phyloP scores from a whole-genome alignment of 1,140 invertebrate genomes.

The Drosophila subpulchrella region DNA sequence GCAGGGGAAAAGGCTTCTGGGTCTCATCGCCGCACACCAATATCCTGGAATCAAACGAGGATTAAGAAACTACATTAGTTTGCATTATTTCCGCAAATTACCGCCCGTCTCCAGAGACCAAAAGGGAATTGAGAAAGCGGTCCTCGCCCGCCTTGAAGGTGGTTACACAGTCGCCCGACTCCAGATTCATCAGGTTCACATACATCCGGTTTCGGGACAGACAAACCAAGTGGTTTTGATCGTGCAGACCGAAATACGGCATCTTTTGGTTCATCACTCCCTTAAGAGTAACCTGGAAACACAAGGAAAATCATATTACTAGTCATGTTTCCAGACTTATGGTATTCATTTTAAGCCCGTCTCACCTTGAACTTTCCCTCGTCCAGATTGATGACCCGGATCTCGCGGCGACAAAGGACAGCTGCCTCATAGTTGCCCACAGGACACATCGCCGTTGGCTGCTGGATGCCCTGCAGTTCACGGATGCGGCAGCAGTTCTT shows the following conservation, averaged over 20 bases:
- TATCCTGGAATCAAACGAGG: slow-evolving; percentile 85
- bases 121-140: slow-evolving; percentile 93
- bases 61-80: background rate
- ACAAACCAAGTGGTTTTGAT: slow-evolving; percentile 91
- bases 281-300: slow-evolving; percentile 87
- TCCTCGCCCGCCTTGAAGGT: slow-evolving; percentile 95
- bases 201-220: slow-evolving; percentile 95
- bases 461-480: slow-evolving; percentile 88
- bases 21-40: slow-evolving; percentile 96
- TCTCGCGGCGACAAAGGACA: slow-evolving; percentile 92
- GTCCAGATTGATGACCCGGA: slow-evolving; percentile 92
- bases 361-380: slow-evolving; percentile 86
- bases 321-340: too few species aligned
- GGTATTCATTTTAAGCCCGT: background rate
- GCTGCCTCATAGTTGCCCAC: slow-evolving; percentile 91
- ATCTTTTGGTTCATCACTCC: slow-evolving; percentile 97
- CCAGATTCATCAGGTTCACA: slow-evolving; percentile 94
- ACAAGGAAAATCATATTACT: background rate
- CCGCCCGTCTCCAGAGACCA: slow-evolving; percentile 94
- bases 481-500: slow-evolving; percentile 88
- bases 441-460: slow-evolving; percentile 89
- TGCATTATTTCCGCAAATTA: slow-evolving; percentile 62
- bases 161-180: slow-evolving; percentile 91
- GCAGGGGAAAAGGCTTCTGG: slow-evolving; percentile 94
- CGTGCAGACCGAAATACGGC: slow-evolving; percentile 94